Evolutionary conservation across 2,888 invertebrate species (phyloP).

Genomic region (Parelbella ahira): DNA sequence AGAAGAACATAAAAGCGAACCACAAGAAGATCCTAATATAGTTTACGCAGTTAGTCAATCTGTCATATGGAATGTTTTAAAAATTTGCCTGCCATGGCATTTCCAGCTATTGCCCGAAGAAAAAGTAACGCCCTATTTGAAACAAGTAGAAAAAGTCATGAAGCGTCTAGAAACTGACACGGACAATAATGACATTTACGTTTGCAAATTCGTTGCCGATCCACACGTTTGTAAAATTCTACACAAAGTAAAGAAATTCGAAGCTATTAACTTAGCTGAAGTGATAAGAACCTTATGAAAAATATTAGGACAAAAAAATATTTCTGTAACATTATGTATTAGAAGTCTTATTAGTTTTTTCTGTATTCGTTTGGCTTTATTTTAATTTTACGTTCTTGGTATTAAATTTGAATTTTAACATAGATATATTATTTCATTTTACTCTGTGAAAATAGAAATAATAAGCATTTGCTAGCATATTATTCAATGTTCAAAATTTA

Average conservation of each 20-base stretch:
- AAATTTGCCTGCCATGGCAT: constrained; percentile 66
- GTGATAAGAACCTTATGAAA: constrained; percentile 45
- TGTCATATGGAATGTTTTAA: constrained; percentile 63
- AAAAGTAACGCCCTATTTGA: constrained; percentile 47
- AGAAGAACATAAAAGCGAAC: constrained; percentile 48
- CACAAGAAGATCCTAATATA: constrained; percentile 46
- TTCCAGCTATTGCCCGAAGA: constrained; percentile 54
- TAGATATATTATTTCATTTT: too few relatives aligned
- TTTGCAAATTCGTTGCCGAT: constrained; percentile 57
- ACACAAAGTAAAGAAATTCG: constrained; percentile 62
- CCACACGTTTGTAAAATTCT: constrained; percentile 54
- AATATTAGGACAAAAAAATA: too few relatives aligned
- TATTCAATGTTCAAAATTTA: too few relatives aligned
- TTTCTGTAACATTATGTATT: too few relatives aligned
- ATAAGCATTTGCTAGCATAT: too few relatives aligned
- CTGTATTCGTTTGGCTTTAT: too few relatives aligned
- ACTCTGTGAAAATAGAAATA: too few relatives aligned
- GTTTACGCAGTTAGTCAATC: constrained; percentile 57
- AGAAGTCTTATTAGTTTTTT: too few relatives aligned
- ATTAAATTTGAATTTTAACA: too few relatives aligned
- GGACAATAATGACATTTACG: constrained; percentile 60
- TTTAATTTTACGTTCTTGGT: too few relatives aligned
- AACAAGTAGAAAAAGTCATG: constrained; percentile 46
- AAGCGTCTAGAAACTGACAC: constrained; percentile 53
- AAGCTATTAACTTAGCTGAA: constrained; percentile 49